Percentiles rank a stretch among this genome's conserved stretches.
phyloP scores from a whole-genome alignment of 1,140 invertebrate genomes.

The Neodiprion lecontei region DNA sequence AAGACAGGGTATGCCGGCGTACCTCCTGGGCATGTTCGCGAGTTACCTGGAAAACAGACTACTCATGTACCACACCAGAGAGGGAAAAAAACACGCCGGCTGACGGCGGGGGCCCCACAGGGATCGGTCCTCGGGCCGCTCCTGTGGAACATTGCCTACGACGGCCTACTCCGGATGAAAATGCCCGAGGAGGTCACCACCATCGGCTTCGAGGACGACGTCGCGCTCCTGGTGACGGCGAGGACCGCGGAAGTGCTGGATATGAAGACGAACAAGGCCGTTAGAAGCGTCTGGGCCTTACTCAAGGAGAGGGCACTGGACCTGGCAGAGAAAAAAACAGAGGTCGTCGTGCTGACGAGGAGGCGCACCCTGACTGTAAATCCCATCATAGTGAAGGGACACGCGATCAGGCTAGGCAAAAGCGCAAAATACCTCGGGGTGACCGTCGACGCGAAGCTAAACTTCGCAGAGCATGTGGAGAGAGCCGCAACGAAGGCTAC shows the following conservation, averaged over 20 bases:
- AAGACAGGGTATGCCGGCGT: conserved; percentile 7
- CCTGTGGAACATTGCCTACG: too few relatives aligned
- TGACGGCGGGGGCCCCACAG: conserved; percentile 18
- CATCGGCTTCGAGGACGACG: conserved; percentile 41
- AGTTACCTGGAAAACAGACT: conserved; percentile 25
- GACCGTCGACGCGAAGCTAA: neutral
- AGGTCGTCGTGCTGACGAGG: conserved; percentile 22
- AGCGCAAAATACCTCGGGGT: neutral
- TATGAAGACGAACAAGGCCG: neutral
- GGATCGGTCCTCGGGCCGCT: too few relatives aligned
- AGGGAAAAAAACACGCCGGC: neutral
- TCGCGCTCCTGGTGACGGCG: conserved; percentile 28
- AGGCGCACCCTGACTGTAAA: neutral
- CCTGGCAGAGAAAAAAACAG: conserved; percentile 26
- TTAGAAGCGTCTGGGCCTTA: neutral
- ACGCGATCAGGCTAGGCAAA: neutral
- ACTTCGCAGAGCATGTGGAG: neutral
- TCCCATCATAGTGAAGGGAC: neutral
- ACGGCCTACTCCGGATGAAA: conserved; percentile 16
- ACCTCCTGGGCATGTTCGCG: conserved; percentile 20
- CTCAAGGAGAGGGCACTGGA: conserved; percentile 11
- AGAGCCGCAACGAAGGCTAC: neutral
- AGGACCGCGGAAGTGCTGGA: conserved; percentile 19
- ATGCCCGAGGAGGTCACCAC: conserved; percentile 21
- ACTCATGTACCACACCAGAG: conserved; percentile 20